Evolutionary conservation across 2,113 vertebrate genomes (phyloP), one percentile per base, ranked within the genome.

Genomic region (Clarias macrocephalus): DNA sequence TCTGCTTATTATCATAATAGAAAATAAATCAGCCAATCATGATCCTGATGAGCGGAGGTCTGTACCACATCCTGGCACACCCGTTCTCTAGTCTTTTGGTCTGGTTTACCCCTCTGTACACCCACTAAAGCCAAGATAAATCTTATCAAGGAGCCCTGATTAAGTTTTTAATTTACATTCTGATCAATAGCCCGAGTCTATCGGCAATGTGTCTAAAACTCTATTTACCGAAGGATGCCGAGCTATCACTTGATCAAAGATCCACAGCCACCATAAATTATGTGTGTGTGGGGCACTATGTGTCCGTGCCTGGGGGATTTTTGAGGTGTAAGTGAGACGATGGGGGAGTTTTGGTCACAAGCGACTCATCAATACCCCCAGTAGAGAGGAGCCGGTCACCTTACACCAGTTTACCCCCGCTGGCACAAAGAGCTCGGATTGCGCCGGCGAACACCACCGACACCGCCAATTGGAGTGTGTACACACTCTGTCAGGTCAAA

Each of bases 91-190:
- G 90, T 89, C 88, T 89, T 84, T 9, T 66, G 88, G 86, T 90
- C 91, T 87, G 25, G 91, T 90, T 92, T 89, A 81, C 89, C 90
- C 91, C 91, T 92, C 93, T 95, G 92, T 83, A 88, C 92, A 92
- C 90, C 92, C 92, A 90, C 90, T 92, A 92, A 93, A 94, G 94
- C 85, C 86, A 93, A 95, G 95, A 95, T 95, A 95, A 96, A 95
- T 95, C 95, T 95, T 95, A 96, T 95, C 95, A 95, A 90, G 75
- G 93, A 94, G 95, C 97, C 97, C 98, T 99, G 98, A 99, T 98
- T 99, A 99, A 98, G 98, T 99, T 98, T 99, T 99, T 99, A 99
- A 99, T 99, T 99, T 99, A 99, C 98, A 99, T 97, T 95, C 96
- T 95, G 96, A 99, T 99, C 98, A 98, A 99, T 99, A 98, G 95